These are phyloP conservation scores for Isichthys henryi DNA, from an alignment of 2,113 vertebrate species.

Conservation along the genomic window DNA sequence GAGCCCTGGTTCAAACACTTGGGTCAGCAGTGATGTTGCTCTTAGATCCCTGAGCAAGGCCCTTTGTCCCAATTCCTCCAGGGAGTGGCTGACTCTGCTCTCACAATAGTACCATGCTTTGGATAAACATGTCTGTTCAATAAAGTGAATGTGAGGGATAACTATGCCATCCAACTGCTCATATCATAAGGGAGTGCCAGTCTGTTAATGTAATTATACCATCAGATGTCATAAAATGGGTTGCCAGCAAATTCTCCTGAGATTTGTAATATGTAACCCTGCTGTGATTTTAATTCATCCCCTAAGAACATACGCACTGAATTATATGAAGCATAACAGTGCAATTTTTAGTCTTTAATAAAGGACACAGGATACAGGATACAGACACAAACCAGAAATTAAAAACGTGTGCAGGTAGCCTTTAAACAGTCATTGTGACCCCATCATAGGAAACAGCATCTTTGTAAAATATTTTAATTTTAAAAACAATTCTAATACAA, in stretches of 20 bases:
- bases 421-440: not conserved
- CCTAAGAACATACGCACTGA: not conserved
- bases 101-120: not conserved
- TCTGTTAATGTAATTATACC: not conserved
- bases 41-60: not conserved
- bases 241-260: not conserved
- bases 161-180: not conserved
- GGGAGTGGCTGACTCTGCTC: not conserved
- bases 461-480: constrained; percentile 2
- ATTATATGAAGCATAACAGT: not conserved
- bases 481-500: constrained; percentile 9
- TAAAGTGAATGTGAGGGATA: not conserved
- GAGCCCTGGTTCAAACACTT: not conserved
- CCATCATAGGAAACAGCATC: not conserved
- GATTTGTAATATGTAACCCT: not conserved
- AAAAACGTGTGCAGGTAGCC: not conserved
- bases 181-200: not conserved
- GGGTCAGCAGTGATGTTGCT: not conserved
- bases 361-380: not conserved
- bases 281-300: not conserved
- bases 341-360: not conserved
- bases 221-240: not conserved
- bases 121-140: not conserved
- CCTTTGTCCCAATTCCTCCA: not conserved
- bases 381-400: not conserved